Evolutionary conservation across 2,888 invertebrate species (phyloP).

Genomic region (Caradrina kadenii): DNA sequence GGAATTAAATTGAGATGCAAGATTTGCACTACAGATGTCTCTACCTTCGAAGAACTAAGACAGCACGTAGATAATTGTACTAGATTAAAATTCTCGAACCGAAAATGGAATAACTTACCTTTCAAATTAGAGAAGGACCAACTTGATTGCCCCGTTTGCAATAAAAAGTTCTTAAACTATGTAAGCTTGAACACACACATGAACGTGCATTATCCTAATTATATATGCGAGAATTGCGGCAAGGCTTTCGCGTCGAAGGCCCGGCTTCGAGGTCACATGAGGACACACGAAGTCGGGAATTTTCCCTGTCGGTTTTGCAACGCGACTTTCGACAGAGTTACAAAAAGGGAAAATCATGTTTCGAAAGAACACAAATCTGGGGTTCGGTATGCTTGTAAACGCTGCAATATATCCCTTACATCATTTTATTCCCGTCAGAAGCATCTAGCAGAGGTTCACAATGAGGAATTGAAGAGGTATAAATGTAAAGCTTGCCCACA

Average conservation of each 20-base stretch:
- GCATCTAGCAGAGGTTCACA: slow-evolving; percentile 85
- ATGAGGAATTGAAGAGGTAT: slow-evolving; percentile 85
- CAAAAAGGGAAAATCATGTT: slow-evolving; percentile 85
- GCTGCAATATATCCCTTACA: slow-evolving; percentile 82
- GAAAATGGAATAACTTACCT: slow-evolving; percentile 80
- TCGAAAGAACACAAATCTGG: slow-evolving; percentile 87
- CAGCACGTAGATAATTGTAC: slow-evolving; percentile 79
- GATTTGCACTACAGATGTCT: slow-evolving; percentile 78
- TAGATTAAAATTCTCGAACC: slow-evolving; percentile 66
- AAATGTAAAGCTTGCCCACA: slow-evolving; percentile 87
- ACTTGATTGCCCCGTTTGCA: slow-evolving; percentile 84
- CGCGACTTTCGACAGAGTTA: slow-evolving; percentile 83
- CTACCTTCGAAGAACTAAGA: slow-evolving; percentile 75
- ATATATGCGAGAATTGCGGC: slow-evolving; percentile 88
- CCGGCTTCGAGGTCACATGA: slow-evolving; percentile 85
- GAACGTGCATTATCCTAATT: slow-evolving; percentile 88
- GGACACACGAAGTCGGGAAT: slow-evolving; percentile 88
- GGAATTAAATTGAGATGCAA: slow-evolving; percentile 77
- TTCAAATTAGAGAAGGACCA: slow-evolving; percentile 87
- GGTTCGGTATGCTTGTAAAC: slow-evolving; percentile 83
- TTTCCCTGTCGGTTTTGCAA: slow-evolving; percentile 84
- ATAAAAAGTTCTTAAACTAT: slow-evolving; percentile 83
- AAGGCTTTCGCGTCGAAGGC: slow-evolving; percentile 90
- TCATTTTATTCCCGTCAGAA: slow-evolving; percentile 87
- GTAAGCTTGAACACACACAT: slow-evolving; percentile 87